Evolutionary conservation across 35 echinoderm and acorn worm genomes (phyloP), one percentile per base, ranked within the genome.

Genomic region (Heliocidaris erythrogramma): DNA sequence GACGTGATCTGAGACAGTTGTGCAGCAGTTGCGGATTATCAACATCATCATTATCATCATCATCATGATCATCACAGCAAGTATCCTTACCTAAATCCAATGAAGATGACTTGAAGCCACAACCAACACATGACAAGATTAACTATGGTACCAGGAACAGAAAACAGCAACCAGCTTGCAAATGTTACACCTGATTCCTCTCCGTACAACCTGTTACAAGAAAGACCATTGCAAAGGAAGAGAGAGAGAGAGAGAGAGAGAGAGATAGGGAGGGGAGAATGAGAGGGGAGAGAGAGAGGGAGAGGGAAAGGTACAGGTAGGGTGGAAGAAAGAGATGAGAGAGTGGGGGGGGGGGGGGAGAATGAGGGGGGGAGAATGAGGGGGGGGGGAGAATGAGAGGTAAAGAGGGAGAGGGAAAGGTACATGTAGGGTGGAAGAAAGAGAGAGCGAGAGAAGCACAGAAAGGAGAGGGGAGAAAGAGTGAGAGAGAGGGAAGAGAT

Each of bases 101-200:
- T 30, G 84, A 97, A 99, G 50, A 95, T 88, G 24, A 95, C 95
- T 87, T 99, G 98, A 42, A 99, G 88, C 96, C 96, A 97, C n/a
- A 99, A 13, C 98, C 98, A 99, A 32, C 91, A 94, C 16, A 97
- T 21, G 27, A 99, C 90, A 59, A 97, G 59, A 48, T 95, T 95
- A 27, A 97, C 86, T 27, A 99, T 78, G 32, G 93, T 97, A 47
- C 92, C 96, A 35, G 98, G 98, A 7, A 99, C n/a, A 71, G 96
- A 88, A 59, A 97, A 99, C 24, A 94, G 93, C 48, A 99, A 71
- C 98, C 98, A 99, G 12, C 96, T 96, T 27, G 96, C 98, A 85
- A 99, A 99, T 42, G 95, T 97, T 47, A 99, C 61, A 13, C 93
- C 94, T 9, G 98, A 42, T 18, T 95, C 96, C 86, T 96, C 93